Evolutionary conservation across 2,113 vertebrate genomes (phyloP).

Genomic region (Daboia siamensis): DNA sequence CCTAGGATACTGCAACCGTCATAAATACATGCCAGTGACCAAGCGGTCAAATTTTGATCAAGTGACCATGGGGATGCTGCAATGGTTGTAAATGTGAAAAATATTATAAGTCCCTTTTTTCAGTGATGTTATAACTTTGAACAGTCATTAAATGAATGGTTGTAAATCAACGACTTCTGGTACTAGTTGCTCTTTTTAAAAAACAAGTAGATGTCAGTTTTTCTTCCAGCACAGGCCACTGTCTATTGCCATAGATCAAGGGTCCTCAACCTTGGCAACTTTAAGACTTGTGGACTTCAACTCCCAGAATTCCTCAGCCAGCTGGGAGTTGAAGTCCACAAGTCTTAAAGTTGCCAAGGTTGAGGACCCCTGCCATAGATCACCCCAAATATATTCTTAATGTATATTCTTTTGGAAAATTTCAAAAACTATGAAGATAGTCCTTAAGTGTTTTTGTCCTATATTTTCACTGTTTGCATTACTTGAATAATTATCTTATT

Average conservation of each 20-base stretch:
- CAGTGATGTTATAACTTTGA: too few species aligned
- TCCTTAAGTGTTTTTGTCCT: background rate
- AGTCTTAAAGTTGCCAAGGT: too few species aligned
- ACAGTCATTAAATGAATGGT: background rate
- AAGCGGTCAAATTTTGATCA: too few species aligned
- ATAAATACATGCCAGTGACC: too few species aligned
- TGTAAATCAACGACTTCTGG: background rate
- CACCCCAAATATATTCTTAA: background rate
- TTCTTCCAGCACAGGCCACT: background rate
- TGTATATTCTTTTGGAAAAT: background rate
- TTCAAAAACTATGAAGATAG: background rate
- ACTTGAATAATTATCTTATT: background rate
- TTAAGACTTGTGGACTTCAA: too few species aligned
- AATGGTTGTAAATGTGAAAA: too few species aligned
- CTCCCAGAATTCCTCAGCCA: too few species aligned
- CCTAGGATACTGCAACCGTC: too few species aligned
- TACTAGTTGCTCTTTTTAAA: background rate
- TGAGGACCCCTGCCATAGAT: background rate
- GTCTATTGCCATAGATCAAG: background rate
- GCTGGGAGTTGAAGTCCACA: too few species aligned
- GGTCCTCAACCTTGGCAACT: too few species aligned
- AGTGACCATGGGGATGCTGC: too few species aligned
- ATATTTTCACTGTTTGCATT: background rate
- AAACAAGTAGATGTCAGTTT: background rate
- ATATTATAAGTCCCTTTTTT: too few species aligned